These are phyloP conservation scores for Drosophila suzukii DNA, from an alignment of 1,140 invertebrate species.

Conservation along the genomic window DNA sequence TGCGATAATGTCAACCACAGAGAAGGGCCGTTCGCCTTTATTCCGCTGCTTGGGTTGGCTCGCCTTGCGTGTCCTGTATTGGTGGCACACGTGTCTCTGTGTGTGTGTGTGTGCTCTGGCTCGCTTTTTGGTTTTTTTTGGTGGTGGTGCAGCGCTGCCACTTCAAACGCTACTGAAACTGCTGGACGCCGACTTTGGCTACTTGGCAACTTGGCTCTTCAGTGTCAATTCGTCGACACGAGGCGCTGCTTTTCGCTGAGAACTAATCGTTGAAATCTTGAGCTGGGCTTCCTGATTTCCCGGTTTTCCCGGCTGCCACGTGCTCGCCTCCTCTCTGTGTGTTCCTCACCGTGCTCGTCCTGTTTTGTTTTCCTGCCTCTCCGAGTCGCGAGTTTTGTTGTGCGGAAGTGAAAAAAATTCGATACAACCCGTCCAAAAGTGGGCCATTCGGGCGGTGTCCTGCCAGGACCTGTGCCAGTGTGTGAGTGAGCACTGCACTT, in stretches of 20 bases:
- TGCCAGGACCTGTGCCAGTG: slow-evolving; percentile 12
- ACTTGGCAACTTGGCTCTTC: slow-evolving; percentile 67
- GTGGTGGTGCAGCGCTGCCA: slow-evolving; percentile 72
- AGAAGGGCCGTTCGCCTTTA: slow-evolving; percentile 49
- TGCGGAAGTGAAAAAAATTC: slow-evolving; percentile 53
- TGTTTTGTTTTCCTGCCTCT: slow-evolving; percentile 25
- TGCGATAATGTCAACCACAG: slow-evolving; percentile 78
- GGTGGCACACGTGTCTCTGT: slow-evolving; percentile 40
- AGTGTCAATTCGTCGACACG: slow-evolving; percentile 82
- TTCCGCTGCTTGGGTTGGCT: slow-evolving; percentile 47
- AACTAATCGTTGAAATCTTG: slow-evolving; percentile 52
- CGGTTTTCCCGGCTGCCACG: slow-evolving; percentile 21
- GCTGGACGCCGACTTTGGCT: slow-evolving; percentile 47
- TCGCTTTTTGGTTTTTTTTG: slow-evolving; percentile 18
- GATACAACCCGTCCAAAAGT: slow-evolving; percentile 64
- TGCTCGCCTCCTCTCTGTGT: slow-evolving; percentile 21
- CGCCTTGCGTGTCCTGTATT: slow-evolving; percentile 62
- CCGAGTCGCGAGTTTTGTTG: slow-evolving; percentile 59
- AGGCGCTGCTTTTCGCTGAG: slow-evolving; percentile 67
- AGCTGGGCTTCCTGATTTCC: slow-evolving; percentile 23
- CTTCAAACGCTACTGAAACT: slow-evolving; percentile 31
- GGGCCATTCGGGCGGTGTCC: slow-evolving; percentile 56
- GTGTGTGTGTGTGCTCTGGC: slow-evolving; percentile 14
- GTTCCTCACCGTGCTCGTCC: slow-evolving; percentile 15
- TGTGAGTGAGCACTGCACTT: slow-evolving; percentile 47